Percentiles rank a stretch among this genome's conserved stretches.
Evolutionary conservation across 2,888 invertebrate species (phyloP).

Genomic region (Catonia carolina): DNA sequence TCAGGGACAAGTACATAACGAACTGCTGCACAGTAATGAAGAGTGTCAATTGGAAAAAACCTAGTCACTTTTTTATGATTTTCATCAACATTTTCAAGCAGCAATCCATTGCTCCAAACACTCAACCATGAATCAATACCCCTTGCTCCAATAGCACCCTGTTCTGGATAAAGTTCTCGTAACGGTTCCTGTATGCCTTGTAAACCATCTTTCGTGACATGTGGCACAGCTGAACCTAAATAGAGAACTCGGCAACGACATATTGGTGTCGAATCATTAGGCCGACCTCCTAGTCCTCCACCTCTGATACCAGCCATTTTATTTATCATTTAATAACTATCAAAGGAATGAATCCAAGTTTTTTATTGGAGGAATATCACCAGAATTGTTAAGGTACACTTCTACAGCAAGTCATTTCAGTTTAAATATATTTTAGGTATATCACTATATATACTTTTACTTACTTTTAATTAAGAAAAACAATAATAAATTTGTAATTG

Average conservation of each 20-base stretch:
- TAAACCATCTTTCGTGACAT: slow-evolving; percentile 95
- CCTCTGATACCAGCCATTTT: too few relatives aligned
- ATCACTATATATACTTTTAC: too few relatives aligned
- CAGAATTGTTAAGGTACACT: too few relatives aligned
- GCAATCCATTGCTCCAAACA: slow-evolving; percentile 93
- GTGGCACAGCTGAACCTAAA: slow-evolving; percentile 92
- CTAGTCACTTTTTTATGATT: slow-evolving; percentile 88
- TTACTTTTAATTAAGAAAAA: too few relatives aligned
- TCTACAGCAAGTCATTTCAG: too few relatives aligned
- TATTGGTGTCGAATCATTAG: slow-evolving; percentile 78
- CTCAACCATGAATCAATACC: slow-evolving; percentile 95
- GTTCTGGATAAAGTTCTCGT: slow-evolving; percentile 90
- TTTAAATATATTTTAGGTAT: too few relatives aligned
- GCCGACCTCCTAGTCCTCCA: too few relatives aligned
- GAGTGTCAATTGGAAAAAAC: slow-evolving; percentile 91
- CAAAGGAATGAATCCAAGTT: too few relatives aligned
- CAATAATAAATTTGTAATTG: too few relatives aligned
- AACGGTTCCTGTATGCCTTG: slow-evolving; percentile 97
- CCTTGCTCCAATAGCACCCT: slow-evolving; percentile 78
- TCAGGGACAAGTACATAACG: slow-evolving; percentile 71
- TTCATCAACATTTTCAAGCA: slow-evolving; percentile 94
- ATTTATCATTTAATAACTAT: too few relatives aligned
- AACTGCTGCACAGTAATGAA: slow-evolving; percentile 95
- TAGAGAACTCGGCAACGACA: slow-evolving; percentile 95
- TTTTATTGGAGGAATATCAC: too few relatives aligned